A percentile compares a stretch with the other conserved stretches of the same genome.
Conservation (phyloP, 2,888 invertebrate genomes). For the Drosophila eohydei region DNA sequence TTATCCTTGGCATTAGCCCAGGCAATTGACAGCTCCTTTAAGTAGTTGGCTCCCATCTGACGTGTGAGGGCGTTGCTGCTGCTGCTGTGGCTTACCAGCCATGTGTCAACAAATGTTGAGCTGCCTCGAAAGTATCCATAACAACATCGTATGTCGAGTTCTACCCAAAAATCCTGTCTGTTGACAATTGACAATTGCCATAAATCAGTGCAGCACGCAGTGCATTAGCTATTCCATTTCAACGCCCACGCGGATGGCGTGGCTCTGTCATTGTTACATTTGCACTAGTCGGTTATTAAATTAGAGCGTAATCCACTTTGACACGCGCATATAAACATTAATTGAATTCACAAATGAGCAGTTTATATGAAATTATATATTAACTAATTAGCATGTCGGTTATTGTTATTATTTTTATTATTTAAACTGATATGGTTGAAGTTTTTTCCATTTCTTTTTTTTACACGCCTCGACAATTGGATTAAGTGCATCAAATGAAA, state of each 20-base stretch:
- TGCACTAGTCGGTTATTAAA: conserved; percentile 64
- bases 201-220: conserved; percentile 39
- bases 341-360: conserved; percentile 73
- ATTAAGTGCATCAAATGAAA: conserved; percentile 66
- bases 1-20: conserved; percentile 61
- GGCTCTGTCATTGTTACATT: conserved; percentile 9
- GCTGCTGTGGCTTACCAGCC: conserved; percentile 55
- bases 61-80: conserved; percentile 57
- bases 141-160: conserved; percentile 31
- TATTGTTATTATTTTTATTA: conserved; percentile 37
- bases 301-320: conserved; percentile 73
- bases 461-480: conserved; percentile 65
- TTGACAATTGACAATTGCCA: conserved; percentile 47
- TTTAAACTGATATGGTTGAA: conserved; percentile 23
- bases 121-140: conserved; percentile 29
- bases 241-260: conserved; percentile 3
- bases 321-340: conserved; percentile 66
- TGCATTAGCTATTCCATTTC: conserved; percentile 30
- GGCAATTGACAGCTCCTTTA: conserved; percentile 69
- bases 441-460: conserved; percentile 1
- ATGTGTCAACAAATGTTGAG: conserved; percentile 73
- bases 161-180: background rate
- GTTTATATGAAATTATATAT: conserved; percentile 70
- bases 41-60: conserved; percentile 34
- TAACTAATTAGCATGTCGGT: conserved; percentile 66